Conservation (phyloP, 2,113 vertebrate species). For the Acrocephalus arundinaceus region DNA sequence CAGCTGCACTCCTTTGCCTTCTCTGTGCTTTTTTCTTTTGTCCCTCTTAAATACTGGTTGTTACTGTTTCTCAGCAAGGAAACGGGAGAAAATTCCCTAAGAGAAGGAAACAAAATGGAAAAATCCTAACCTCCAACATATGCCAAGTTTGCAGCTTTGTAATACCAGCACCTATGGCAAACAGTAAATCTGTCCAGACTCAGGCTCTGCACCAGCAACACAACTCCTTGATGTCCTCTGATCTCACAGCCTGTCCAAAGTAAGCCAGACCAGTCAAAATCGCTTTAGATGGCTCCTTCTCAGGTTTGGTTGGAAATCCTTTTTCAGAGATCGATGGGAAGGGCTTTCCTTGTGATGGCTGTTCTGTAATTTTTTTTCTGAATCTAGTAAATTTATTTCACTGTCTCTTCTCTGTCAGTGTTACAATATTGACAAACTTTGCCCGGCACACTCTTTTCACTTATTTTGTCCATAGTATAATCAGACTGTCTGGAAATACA, state of each 20-base stretch:
- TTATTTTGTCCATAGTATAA: neutral
- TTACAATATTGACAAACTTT: neutral
- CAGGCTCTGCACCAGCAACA: neutral
- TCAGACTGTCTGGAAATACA: neutral
- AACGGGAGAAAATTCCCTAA: neutral
- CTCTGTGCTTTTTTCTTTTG: no score
- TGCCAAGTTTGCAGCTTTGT: neutral
- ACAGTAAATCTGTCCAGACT: neutral
- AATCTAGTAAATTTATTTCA: neutral
- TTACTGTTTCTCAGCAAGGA: neutral
- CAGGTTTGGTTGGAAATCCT: neutral
- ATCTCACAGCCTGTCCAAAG: neutral
- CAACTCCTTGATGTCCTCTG: neutral
- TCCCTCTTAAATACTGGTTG: no score
- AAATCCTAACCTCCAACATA: neutral
- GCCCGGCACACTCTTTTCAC: neutral
- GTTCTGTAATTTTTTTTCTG: neutral
- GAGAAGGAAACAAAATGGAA: neutral
- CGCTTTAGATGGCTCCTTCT: neutral
- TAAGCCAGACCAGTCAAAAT: neutral
- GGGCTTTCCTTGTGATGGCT: neutral
- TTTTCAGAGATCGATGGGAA: neutral
- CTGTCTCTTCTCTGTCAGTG: neutral
- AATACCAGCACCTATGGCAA: neutral
- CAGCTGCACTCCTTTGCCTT: no score